A percentile compares a stretch with the other conserved stretches of the same genome.
These are phyloP conservation scores for Galagoides demidoff DNA, from an alignment of 2,797 vertebrate species.

Conservation along the genomic window DNA sequence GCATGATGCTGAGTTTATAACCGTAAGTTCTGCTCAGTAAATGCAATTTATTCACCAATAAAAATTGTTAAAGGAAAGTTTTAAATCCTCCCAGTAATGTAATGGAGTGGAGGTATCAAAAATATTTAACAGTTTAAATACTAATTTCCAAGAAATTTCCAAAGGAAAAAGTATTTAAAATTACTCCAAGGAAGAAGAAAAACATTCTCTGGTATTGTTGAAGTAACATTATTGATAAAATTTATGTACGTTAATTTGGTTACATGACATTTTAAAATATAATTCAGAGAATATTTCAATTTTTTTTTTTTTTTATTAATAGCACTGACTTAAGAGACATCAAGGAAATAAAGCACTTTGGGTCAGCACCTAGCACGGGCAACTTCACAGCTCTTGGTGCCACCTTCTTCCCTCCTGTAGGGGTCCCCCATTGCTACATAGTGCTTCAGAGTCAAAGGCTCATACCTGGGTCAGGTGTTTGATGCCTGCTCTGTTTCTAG, in stretches of 20 bases:
- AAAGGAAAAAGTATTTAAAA: slow-evolving; percentile 52
- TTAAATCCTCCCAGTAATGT: neutral
- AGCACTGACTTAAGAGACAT: no score
- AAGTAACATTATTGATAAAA: slow-evolving; percentile 32
- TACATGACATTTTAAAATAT: slow-evolving; percentile 42
- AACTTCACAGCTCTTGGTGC: no score
- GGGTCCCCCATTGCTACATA: no score
- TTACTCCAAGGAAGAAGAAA: slow-evolving; percentile 44
- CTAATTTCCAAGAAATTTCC: slow-evolving; percentile 33
- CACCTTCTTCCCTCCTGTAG: no score
- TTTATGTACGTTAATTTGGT: neutral
- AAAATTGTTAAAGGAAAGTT: slow-evolving; percentile 1
- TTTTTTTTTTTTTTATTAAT: no score
- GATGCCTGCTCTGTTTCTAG: no score
- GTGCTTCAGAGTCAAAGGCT: no score
- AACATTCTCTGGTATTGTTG: slow-evolving; percentile 3
- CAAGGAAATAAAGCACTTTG: no score
- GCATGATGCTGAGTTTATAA: neutral
- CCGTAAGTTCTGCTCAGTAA: neutral
- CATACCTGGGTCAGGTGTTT: no score
- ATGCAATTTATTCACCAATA: neutral
- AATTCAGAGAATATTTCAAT: neutral
- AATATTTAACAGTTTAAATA: slow-evolving; percentile 50
- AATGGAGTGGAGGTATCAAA: slow-evolving; percentile 21
- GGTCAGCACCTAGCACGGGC: no score